A percentile compares a stretch with the other conserved stretches of the same genome.
phyloP scores from a whole-genome alignment of 2,888 invertebrate genomes.

The Sarcophaga caerulescens region DNA sequence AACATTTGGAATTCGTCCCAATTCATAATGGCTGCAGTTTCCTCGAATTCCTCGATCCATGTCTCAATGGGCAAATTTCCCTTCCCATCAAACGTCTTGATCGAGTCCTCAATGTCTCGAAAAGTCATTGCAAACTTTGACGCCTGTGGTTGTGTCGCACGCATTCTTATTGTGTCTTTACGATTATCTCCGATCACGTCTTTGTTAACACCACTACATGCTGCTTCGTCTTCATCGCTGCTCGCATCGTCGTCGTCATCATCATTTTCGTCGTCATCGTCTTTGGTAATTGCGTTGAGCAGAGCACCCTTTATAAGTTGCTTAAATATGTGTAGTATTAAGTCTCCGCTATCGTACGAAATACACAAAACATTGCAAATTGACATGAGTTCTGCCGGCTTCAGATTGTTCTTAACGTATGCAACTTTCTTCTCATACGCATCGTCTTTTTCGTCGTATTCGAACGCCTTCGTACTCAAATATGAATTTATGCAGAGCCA shows the following conservation, averaged over 20 bases:
- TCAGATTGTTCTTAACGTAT: conserved; percentile 43
- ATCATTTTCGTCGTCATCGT: background rate
- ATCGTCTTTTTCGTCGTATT: conserved; percentile 39
- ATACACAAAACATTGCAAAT: conserved; percentile 47
- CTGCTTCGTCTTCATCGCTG: background rate
- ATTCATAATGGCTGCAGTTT: conserved; percentile 25
- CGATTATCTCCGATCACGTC: background rate
- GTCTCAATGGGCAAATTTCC: conserved; percentile 29
- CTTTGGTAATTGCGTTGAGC: conserved; percentile 3
- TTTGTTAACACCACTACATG: background rate
- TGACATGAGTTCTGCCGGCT: conserved; percentile 31
- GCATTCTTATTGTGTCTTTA: background rate
- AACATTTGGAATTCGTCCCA: conserved; percentile 59
- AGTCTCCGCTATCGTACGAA: conserved; percentile 37
- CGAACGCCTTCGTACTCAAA: conserved; percentile 60
- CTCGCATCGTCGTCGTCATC: conserved; percentile 1
- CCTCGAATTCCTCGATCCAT: conserved; percentile 13
- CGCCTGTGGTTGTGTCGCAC: conserved; percentile 12
- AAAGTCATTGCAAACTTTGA: conserved; percentile 49
- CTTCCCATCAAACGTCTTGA: conserved; percentile 52
- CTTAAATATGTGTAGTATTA: background rate
- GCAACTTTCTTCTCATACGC: conserved; percentile 40
- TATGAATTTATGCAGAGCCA: conserved; percentile 49
- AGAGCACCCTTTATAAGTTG: background rate
- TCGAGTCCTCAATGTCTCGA: conserved; percentile 57